Conservation (phyloP, 2,888 invertebrate genomes). For the Nasonovia ribisnigri region DNA sequence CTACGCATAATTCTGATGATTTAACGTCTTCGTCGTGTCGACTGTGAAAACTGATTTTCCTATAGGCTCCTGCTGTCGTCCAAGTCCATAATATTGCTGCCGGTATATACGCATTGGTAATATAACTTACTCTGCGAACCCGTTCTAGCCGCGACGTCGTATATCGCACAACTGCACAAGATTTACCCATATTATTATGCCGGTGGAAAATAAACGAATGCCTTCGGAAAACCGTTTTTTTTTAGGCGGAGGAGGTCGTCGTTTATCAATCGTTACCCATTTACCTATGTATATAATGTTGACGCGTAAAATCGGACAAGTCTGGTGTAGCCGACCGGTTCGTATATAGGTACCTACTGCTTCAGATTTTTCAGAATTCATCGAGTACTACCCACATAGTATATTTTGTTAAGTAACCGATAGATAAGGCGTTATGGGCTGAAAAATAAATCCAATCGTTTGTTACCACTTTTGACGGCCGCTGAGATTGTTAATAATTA, state of each 20-base stretch:
- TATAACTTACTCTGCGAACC: background rate
- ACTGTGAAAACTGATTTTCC: background rate
- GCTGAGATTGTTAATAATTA: background rate
- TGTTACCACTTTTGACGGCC: background rate
- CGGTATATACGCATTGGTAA: background rate
- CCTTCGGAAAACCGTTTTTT: background rate
- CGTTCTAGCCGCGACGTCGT: background rate
- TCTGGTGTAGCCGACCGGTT: background rate
- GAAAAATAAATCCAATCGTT: background rate
- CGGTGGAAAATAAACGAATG: background rate
- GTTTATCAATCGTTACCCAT: too few species aligned
- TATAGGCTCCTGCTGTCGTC: too few species aligned
- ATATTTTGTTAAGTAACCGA: background rate
- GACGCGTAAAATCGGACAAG: background rate
- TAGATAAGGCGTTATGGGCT: background rate
- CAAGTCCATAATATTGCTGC: background rate
- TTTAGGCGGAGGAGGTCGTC: background rate
- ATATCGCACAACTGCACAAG: background rate
- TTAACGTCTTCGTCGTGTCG: background rate
- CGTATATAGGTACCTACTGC: too few species aligned
- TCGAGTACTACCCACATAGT: background rate
- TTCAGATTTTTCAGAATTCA: background rate
- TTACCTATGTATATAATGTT: background rate
- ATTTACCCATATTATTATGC: background rate
- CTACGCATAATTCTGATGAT: background rate